These are phyloP conservation scores for Muscicapa striata DNA, from an alignment of 2,797 vertebrate genomes.

Conservation along the genomic window DNA sequence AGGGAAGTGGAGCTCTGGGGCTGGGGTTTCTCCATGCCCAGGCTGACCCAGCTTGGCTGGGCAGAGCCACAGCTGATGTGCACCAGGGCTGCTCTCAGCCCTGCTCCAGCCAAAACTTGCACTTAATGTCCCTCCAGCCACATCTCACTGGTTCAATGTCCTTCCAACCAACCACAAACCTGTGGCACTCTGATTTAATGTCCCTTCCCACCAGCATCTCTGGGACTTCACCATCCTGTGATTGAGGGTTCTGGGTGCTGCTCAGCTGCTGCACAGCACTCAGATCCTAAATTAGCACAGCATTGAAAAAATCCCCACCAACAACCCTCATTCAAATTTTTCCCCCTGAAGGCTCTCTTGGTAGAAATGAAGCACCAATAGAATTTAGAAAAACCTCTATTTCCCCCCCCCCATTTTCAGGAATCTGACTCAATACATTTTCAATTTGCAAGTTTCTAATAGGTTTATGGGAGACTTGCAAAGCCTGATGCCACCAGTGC, in stretches of 20 bases:
- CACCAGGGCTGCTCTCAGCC: too few relatives aligned
- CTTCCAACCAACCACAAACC: background rate
- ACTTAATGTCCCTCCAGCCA: too few relatives aligned
- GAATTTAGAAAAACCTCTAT: background rate
- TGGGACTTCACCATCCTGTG: background rate
- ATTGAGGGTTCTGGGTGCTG: background rate
- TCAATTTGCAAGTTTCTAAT: background rate
- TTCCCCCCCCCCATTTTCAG: rapidly evolving
- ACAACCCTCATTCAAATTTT: background rate
- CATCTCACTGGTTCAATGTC: too few relatives aligned
- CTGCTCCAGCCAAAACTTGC: too few relatives aligned
- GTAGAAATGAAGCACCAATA: rapidly evolving
- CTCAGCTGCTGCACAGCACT: background rate
- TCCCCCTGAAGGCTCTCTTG: background rate
- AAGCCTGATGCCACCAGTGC: background rate
- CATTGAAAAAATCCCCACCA: background rate
- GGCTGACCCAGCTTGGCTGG: too few relatives aligned
- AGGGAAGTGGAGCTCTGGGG: too few relatives aligned
- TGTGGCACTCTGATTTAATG: background rate
- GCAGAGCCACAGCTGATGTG: too few relatives aligned
- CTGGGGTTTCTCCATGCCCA: too few relatives aligned
- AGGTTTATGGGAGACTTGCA: background rate
- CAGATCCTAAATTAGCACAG: background rate
- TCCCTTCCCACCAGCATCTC: background rate
- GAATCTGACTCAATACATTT: background rate